Evolutionary conservation across 2,113 vertebrate species (phyloP).

Genomic region (Lepisosteus oculatus): DNA sequence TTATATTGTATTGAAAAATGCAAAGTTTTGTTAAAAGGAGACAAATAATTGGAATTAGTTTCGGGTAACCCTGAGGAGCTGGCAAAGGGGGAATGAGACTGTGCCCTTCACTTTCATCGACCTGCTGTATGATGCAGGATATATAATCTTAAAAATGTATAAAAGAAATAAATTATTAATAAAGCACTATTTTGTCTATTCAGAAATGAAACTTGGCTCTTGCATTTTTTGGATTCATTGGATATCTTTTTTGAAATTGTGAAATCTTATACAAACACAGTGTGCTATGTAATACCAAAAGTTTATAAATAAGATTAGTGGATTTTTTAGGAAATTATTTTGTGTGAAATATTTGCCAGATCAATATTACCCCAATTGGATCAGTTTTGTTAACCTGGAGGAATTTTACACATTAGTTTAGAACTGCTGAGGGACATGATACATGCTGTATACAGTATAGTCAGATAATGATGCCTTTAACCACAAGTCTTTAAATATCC

Average conservation of each 20-base stretch:
- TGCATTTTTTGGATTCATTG: conserved; percentile 2
- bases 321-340: neutral
- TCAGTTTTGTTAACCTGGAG: too few species aligned
- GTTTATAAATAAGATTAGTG: conserved; percentile 18
- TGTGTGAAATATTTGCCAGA: too few species aligned
- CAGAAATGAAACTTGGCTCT: conserved; percentile 36
- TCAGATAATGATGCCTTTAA: too few species aligned
- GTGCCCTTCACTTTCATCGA: conserved; percentile 40
- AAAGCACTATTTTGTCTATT: conserved; percentile 99
- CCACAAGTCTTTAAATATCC: too few species aligned
- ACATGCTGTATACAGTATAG: too few species aligned
- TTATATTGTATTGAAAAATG: conserved; percentile 72
- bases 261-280: conserved; percentile 14
- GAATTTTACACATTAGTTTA: too few species aligned
- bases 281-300: conserved; percentile 15
- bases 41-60: conserved; percentile 35
- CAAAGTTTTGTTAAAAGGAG: conserved; percentile 60
- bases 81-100: conserved; percentile 65
- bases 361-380: too few species aligned
- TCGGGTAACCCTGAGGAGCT: conserved; percentile 47
- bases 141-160: conserved; percentile 90
- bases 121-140: conserved; percentile 64
- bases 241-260: too few species aligned
- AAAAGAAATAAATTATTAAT: conserved; percentile 98
- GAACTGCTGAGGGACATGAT: too few species aligned